Evolutionary conservation across 2,113 vertebrate species (phyloP), one percentile per base, ranked within the genome.

Genomic region (Noturus placidus): DNA sequence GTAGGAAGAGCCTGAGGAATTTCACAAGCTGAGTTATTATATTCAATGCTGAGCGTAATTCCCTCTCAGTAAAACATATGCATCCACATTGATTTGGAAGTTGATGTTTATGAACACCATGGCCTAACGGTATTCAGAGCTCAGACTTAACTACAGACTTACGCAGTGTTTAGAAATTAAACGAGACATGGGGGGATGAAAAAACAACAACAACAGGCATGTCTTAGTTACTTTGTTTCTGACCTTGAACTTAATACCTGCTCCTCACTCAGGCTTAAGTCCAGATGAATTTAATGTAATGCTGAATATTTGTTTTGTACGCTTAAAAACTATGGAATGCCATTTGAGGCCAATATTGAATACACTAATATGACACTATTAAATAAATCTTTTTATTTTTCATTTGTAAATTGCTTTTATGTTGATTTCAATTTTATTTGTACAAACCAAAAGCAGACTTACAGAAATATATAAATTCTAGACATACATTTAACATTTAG

Each of bases 1-100:
- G 63, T 84, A 81, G 22, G 33, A 81, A 52, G 78, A 27, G 80
- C 57, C 72, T 77, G 70, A 86, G 74, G 50, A 80, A 72, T 72
- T 79, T 84, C 22, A 22, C 74, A 79, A 77, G 70, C 63, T 72
- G 54, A 50, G 30, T 54, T 27, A 30, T 78, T 72, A 67, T 86
- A 86, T 67, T 67, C 85, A 56, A n/a, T 11, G 61, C 11, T 69
- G 85, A 57, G 69, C 79, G 65, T 74, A 35, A 63, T 56, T 76
- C 30, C 27, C 2, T 52, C 65, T n/a, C 30, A 42, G 65, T 57
- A 14, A 46, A 59, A 30, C 81, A 79, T 57, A 83, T 46, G 46
- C n/a, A 76, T 85, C 46, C 57, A 19, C 22, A 22, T 76, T 30
- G 25, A 15, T 77, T 69, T 67, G 46, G 74, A 86, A 67, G n/a